phyloP scores from a whole-genome alignment of 2,113 vertebrate species.

The Sebastes fasciatus region DNA sequence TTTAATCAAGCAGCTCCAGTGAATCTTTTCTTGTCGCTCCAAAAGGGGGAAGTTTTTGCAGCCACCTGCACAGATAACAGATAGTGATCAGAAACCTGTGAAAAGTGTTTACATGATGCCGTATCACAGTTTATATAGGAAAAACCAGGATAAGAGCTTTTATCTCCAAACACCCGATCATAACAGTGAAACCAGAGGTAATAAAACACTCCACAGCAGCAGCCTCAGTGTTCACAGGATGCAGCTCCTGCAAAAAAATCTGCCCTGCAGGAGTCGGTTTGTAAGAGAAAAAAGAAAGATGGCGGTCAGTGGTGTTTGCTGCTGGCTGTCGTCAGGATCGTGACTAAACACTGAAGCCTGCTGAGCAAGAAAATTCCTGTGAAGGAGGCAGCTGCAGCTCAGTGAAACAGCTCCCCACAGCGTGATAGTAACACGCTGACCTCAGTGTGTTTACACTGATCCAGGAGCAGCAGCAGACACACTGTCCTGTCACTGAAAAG shows the following conservation, averaged over 20 bases:
- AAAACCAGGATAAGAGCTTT: neutral
- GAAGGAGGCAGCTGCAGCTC: slow-evolving; percentile 7
- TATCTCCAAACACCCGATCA: neutral
- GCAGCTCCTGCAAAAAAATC: neutral
- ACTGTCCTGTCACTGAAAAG: neutral
- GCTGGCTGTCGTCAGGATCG: slow-evolving; percentile 6
- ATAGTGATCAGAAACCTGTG: neutral
- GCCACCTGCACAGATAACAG: neutral
- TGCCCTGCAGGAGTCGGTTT: neutral
- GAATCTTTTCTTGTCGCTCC: neutral
- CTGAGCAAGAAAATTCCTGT: slow-evolving; percentile 16
- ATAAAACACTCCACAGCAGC: neutral
- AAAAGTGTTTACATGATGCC: neutral
- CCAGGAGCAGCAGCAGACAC: neutral
- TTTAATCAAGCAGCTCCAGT: neutral
- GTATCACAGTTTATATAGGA: neutral
- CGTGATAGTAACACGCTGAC: neutral
- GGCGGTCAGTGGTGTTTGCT: neutral
- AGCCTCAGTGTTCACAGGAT: neutral
- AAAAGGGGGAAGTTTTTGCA: neutral
- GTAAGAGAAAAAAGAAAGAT: neutral
- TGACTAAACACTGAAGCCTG: slow-evolving; percentile 12
- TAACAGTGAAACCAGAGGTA: neutral
- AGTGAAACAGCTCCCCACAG: neutral
- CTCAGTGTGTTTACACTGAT: neutral